Percentiles rank a stretch among this genome's conserved stretches.
phyloP scores from a whole-genome alignment of 2,113 vertebrate species.

The Galemys pyrenaicus region DNA sequence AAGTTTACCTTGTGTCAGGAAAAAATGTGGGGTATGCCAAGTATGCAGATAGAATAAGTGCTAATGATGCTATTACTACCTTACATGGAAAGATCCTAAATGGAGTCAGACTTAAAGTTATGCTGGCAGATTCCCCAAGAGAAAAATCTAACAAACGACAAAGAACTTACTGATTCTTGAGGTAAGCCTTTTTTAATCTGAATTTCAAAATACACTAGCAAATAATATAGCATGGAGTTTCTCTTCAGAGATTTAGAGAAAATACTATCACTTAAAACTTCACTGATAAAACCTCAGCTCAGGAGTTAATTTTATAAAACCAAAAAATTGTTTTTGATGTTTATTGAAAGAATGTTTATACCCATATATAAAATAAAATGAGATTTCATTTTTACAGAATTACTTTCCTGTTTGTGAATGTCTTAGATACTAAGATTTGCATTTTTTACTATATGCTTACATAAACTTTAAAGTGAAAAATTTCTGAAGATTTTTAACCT shows the following conservation, averaged over 20 bases:
- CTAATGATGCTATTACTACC: conserved; percentile 92
- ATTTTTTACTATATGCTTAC: conserved; percentile 17
- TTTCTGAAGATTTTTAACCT: conserved; percentile 42
- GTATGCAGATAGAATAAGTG: conserved; percentile 93
- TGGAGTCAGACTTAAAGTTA: conserved; percentile 96
- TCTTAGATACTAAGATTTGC: conserved; percentile 10
- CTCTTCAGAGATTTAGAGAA: conserved; percentile 26
- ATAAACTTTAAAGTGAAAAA: conserved; percentile 38
- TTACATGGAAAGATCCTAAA: conserved; percentile 94
- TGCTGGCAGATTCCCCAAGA: conserved; percentile 93
- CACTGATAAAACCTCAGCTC: background rate
- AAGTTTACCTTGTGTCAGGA: conserved; percentile 94
- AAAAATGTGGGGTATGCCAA: conserved; percentile 97
- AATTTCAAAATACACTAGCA: background rate
- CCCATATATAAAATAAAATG: conserved; percentile 52
- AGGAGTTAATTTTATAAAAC: background rate
- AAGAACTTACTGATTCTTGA: conserved; percentile 90
- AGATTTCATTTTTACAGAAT: conserved; percentile 25
- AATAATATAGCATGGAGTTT: background rate
- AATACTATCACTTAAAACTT: background rate
- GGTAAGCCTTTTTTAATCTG: conserved; percentile 80
- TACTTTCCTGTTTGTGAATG: conserved; percentile 29
- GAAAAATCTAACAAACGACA: conserved; percentile 96
- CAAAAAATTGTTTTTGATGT: conserved; percentile 51
- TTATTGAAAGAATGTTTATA: conserved; percentile 31